Evolutionary conservation across 2,113 vertebrate species (phyloP).

Genomic region (Macrotis lagotis): DNA sequence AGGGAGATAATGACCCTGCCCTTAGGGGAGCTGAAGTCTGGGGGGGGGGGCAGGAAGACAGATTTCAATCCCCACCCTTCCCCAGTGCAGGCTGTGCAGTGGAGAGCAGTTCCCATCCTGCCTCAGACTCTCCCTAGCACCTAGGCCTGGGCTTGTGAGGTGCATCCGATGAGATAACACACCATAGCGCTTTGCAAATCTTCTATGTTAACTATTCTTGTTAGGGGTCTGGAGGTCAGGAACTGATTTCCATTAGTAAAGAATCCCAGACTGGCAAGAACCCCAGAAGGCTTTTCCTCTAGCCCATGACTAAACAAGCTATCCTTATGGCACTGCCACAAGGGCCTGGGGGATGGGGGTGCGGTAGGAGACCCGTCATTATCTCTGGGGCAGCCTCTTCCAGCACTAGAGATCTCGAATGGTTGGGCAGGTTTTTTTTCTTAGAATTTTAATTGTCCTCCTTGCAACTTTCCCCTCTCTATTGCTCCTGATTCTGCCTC

Average conservation of each 20-base stretch:
- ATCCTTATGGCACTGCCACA: not conserved
- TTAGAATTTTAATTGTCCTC: not conserved
- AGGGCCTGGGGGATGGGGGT: not conserved
- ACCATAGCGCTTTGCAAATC: not conserved
- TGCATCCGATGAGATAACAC: not conserved
- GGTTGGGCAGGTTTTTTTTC: not conserved
- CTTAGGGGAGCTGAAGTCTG: not conserved
- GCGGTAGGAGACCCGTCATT: not conserved
- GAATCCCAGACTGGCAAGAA: not conserved
- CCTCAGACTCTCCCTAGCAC: not conserved
- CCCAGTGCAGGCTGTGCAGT: constrained; percentile 34
- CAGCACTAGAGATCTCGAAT: not conserved
- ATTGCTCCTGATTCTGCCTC: not conserved
- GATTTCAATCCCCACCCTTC: constrained; percentile 63
- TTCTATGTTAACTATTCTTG: not conserved
- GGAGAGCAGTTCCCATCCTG: not conserved
- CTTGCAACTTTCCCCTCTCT: not conserved
- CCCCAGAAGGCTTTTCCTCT: not conserved
- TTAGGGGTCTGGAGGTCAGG: not conserved
- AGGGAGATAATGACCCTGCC: not conserved
- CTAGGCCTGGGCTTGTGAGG: not conserved
- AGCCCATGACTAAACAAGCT: not conserved
- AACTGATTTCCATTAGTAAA: not conserved
- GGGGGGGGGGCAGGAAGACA: not conserved
- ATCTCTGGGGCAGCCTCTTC: not conserved